These are phyloP conservation scores for Rhizomys pruinosus DNA, from an alignment of 2,113 vertebrate genomes.

Conservation along the genomic window DNA sequence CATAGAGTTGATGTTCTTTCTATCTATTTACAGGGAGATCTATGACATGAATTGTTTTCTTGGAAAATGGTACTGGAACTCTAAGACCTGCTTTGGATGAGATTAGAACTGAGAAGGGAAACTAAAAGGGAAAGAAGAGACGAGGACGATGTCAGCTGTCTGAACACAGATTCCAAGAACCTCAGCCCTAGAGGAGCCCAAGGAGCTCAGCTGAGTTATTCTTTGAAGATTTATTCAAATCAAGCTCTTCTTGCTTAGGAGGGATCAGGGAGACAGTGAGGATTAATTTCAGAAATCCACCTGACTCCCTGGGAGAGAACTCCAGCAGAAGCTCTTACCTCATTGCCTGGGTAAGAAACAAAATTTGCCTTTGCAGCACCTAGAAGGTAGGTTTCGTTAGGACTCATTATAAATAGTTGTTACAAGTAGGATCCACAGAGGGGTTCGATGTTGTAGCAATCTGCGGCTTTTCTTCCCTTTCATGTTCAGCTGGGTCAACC, in stretches of 20 bases:
- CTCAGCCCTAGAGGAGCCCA: neutral
- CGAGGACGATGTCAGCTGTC: neutral
- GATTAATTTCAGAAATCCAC: neutral
- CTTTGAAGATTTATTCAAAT: neutral
- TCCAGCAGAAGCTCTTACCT: neutral
- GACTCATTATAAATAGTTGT: too few relatives aligned
- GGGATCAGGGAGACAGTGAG: neutral
- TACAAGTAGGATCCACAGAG: too few relatives aligned
- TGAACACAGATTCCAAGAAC: neutral
- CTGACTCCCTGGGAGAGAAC: neutral
- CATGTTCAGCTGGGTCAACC: too few relatives aligned
- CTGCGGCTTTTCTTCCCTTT: too few relatives aligned
- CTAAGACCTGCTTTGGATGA: neutral
- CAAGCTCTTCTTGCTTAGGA: neutral
- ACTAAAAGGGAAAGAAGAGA: neutral
- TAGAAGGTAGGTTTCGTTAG: too few relatives aligned
- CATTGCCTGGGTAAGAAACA: neutral
- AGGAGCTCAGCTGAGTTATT: neutral
- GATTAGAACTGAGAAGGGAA: neutral
- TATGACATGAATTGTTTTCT: neutral
- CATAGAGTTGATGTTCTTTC: neutral
- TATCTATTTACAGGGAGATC: neutral
- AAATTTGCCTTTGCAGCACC: too few relatives aligned
- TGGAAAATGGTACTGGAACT: neutral
- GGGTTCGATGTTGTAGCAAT: too few relatives aligned